Evolutionary conservation across 2,888 invertebrate genomes (phyloP).

Genomic region (Synanthedon andrenaeformis): DNA sequence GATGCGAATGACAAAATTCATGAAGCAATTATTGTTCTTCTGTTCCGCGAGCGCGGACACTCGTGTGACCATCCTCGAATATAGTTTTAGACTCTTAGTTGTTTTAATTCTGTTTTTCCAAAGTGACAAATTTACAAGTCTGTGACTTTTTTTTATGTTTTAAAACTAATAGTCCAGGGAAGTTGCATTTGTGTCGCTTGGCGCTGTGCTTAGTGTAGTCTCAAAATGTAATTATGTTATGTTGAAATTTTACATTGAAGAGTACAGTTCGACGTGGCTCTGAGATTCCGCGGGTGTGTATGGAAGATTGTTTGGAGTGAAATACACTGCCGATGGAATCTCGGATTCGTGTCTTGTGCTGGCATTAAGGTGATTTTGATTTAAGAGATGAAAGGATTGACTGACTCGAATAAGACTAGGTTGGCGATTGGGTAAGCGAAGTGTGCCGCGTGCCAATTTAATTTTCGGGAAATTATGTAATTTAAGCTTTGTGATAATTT

Average conservation of each 20-base stretch:
- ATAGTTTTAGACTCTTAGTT: constrained; percentile 60
- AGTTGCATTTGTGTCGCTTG: constrained; percentile 42
- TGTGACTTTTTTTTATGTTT: constrained; percentile 54
- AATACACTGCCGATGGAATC: no score
- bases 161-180: constrained; percentile 38
- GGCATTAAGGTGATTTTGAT: neutral
- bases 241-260: constrained; percentile 32
- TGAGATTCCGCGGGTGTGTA: no score
- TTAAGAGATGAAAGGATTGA: constrained; percentile 26
- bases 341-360: neutral
- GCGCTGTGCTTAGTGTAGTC: constrained; percentile 63
- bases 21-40: constrained; percentile 16
- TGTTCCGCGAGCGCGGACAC: constrained; percentile 45
- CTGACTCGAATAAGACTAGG: constrained; percentile 51
- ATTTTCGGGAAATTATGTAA: constrained; percentile 17
- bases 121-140: constrained; percentile 67
- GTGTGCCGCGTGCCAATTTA: constrained; percentile 51
- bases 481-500: constrained; percentile 24
- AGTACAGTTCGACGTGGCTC: constrained; percentile 17
- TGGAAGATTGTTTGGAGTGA: no score
- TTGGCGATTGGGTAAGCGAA: constrained; percentile 24
- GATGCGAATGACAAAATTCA: constrained; percentile 21
- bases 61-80: constrained; percentile 59
- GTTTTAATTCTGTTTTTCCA: constrained; percentile 57
- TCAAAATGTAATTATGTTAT: constrained; percentile 49